phyloP scores from a whole-genome alignment of 2,888 invertebrate species.

The Volucella zonaria region DNA sequence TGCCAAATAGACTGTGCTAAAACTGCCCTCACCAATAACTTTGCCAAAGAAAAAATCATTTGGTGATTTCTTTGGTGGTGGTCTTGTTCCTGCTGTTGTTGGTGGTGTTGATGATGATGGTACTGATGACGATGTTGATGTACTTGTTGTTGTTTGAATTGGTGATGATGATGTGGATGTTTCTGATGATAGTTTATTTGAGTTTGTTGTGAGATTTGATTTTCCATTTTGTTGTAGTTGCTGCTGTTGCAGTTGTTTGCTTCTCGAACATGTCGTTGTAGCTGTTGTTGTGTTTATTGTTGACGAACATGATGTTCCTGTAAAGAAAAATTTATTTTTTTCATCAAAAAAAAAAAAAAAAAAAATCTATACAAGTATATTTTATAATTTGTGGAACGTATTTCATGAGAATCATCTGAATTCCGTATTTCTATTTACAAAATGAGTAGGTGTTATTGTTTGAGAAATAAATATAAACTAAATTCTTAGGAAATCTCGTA shows the following conservation, averaged over 20 bases:
- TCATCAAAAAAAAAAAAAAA: no score
- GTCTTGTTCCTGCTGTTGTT: constrained; percentile 74
- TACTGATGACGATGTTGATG: constrained; percentile 72
- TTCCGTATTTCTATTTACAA: no score
- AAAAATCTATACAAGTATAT: no score
- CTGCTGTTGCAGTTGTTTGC: constrained; percentile 51
- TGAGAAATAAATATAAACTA: no score
- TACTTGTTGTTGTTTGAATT: constrained; percentile 55
- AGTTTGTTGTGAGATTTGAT: constrained; percentile 69
- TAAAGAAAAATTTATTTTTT: constrained; percentile 16
- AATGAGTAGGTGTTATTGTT: no score
- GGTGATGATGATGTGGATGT: constrained; percentile 51
- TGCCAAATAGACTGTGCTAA: constrained; percentile 96
- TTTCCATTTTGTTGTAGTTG: constrained; percentile 73
- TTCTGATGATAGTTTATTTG: constrained; percentile 67
- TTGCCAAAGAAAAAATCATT: constrained; percentile 97
- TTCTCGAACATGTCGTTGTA: constrained; percentile 64
- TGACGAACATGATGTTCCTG: constrained; percentile 22
- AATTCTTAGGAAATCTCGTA: no score
- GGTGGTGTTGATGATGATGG: constrained; percentile 71
- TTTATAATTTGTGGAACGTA: no score
- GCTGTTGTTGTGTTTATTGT: no score
- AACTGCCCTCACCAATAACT: constrained; percentile 98
- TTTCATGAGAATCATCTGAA: no score
- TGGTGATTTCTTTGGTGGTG: constrained; percentile 83